Evolutionary conservation across 2,797 vertebrate genomes (phyloP).

Genomic region (Sandelia bainsii): DNA sequence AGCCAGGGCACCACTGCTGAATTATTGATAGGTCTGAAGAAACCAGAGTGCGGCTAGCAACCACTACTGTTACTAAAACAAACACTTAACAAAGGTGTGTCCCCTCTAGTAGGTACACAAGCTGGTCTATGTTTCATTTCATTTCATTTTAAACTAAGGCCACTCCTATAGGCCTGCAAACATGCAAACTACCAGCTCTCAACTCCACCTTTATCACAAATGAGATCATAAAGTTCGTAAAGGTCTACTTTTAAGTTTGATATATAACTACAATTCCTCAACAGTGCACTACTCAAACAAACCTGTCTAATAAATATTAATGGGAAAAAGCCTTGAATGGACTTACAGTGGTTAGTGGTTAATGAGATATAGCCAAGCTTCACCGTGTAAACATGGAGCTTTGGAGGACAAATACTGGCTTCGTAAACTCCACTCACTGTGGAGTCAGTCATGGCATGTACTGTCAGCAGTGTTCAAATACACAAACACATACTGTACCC

Average conservation of each 20-base stretch:
- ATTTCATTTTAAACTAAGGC: conserved; percentile 1
- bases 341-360: conserved; percentile 2
- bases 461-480: conserved; percentile 28
- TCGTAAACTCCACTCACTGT: conserved; percentile 32
- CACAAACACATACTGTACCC: neutral
- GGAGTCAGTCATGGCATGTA: conserved; percentile 20
- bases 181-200: conserved; percentile 27
- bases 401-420: conserved; percentile 47
- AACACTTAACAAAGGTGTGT: conserved; percentile 56
- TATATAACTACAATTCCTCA: conserved; percentile 34
- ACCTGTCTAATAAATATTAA: conserved; percentile 7
- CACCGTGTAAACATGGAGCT: conserved; percentile 26
- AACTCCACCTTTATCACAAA: neutral
- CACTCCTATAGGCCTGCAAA: conserved; percentile 20
- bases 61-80: conserved; percentile 45
- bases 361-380: conserved; percentile 28
- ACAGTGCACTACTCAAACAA: conserved; percentile 1
- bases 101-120: conserved; percentile 43
- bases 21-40: conserved; percentile 60
- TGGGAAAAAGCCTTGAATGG: neutral
- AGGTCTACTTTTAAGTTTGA: neutral
- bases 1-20: conserved; percentile 29
- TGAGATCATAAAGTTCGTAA: neutral
- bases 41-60: neutral
- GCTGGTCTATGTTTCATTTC: neutral